These are phyloP conservation scores for Gallinago nigripennis DNA, from an alignment of 2,797 vertebrate species.

Conservation along the genomic window DNA sequence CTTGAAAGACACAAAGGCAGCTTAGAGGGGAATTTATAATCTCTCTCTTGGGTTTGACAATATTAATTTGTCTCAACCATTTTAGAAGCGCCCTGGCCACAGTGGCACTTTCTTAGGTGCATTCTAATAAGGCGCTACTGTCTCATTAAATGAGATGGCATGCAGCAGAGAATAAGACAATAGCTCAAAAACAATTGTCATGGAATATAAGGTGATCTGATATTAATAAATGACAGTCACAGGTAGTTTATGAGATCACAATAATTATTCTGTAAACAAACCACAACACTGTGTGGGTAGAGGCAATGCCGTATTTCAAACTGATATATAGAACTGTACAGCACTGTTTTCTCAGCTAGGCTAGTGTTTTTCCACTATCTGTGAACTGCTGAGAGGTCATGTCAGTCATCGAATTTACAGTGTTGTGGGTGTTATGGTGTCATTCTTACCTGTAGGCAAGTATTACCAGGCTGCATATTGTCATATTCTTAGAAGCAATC, in stretches of 20 bases:
- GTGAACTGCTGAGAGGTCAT: neutral
- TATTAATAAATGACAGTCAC: constrained; percentile 46
- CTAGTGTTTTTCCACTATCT: neutral
- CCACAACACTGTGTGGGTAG: neutral
- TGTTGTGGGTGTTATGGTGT: neutral
- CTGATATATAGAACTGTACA: neutral
- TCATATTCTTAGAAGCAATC: constrained; percentile 34
- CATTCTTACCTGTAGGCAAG: constrained; percentile 13
- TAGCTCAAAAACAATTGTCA: constrained; percentile 82
- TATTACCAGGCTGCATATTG: constrained; percentile 15
- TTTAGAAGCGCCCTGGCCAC: constrained; percentile 73
- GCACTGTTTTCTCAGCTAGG: neutral
- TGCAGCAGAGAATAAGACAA: constrained; percentile 82
- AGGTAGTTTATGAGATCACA: constrained; percentile 14
- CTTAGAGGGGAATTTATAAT: constrained; percentile 85
- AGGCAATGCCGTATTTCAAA: neutral
- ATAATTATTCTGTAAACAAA: constrained; percentile 25
- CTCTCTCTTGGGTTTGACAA: constrained; percentile 86
- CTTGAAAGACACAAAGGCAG: constrained; percentile 85
- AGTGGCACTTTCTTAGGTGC: constrained; percentile 78
- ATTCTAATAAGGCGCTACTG: constrained; percentile 86
- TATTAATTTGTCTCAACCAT: constrained; percentile 94
- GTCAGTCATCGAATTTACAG: neutral
- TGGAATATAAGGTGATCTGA: constrained; percentile 53
- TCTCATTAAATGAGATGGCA: constrained; percentile 78